phyloP scores from a whole-genome alignment of 2,797 vertebrate species.

The Hafferia zeledoni region DNA sequence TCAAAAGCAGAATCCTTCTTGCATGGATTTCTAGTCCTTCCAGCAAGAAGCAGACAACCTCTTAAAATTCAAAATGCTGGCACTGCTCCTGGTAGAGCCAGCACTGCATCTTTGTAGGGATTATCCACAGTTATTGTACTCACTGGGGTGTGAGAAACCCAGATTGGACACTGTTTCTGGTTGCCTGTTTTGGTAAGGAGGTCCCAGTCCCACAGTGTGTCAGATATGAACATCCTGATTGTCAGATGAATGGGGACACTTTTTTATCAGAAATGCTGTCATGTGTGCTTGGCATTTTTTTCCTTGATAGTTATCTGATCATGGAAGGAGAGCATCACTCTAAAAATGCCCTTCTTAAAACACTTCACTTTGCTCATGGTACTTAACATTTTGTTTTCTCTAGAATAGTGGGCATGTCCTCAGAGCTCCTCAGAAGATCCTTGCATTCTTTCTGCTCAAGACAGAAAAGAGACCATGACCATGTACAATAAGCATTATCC shows the following conservation, averaged over 20 bases:
- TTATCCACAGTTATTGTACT: not conserved
- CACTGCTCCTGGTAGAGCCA: not conserved
- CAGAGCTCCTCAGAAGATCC: not conserved
- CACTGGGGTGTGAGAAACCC: not conserved
- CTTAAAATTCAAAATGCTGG: not conserved
- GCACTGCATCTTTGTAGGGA: not conserved
- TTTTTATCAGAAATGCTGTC: not conserved
- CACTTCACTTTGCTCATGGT: not conserved
- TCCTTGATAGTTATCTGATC: not conserved
- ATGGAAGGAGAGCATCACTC: accelerated
- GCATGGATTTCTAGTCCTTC: not conserved
- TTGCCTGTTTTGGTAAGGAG: not conserved
- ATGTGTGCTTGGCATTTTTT: accelerated
- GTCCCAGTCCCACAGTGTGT: not conserved
- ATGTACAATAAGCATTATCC: not conserved
- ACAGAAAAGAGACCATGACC: not conserved
- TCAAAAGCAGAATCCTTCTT: not conserved
- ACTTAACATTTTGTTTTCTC: not conserved
- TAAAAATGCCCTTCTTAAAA: not conserved
- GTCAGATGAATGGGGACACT: not conserved
- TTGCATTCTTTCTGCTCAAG: not conserved
- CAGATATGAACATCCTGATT: not conserved
- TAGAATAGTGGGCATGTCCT: not conserved
- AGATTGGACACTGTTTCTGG: accelerated
- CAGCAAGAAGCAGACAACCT: not conserved